Base-by-base conservation (phyloP, 2,113 vertebrate genomes). In the Heptranchias perlo region DNA sequence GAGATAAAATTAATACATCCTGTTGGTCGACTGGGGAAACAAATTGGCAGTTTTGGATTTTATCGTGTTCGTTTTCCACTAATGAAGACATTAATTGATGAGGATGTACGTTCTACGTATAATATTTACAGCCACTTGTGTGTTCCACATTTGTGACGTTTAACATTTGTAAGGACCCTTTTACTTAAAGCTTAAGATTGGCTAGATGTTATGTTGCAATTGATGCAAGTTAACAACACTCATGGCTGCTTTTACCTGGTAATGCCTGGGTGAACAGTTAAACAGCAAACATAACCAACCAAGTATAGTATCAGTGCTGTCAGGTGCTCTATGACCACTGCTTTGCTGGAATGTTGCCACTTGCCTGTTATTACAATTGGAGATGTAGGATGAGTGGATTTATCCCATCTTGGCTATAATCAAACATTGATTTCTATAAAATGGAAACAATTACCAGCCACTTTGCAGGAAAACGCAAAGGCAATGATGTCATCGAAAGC, bases 401-500 rank as follows among this genome's bases (percentile, higher is more conserved):
- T 58, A 58, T 67, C 65, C 23, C 16, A 67, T 10, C 69, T 35
- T 76, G 8, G 25, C 69, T 35, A 8, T 31, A 31, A 76, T 76
- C 69, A 31, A 18, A 67, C 28, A 76, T 7, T 76, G 28, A 76
- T 95, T 67, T 35, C 5, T 52, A 95, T 28, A 73, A 54, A 47
- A 0, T 31, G 35, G 25, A 67, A 84, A 54, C 47, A 96, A 97
- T 58, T 97, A 99, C 99, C 99, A 97, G 98, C 98, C 96, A 99
- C 98, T 87, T 98, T 98, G 67, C 98, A 98, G 0, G 99, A 99
- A 97, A 99, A 99, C 39, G 99, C 99, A 96, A 99, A 99, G 96
- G 99, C 99, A 96, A 99, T 99, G 97, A 99, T 99, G 97, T 99
- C 99, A 95, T 99, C 99, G 23, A 99, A 99, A 16, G 98, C 98